These are phyloP conservation scores for Troides aeacus DNA, from an alignment of 2,888 invertebrate genomes.

Conservation along the genomic window DNA sequence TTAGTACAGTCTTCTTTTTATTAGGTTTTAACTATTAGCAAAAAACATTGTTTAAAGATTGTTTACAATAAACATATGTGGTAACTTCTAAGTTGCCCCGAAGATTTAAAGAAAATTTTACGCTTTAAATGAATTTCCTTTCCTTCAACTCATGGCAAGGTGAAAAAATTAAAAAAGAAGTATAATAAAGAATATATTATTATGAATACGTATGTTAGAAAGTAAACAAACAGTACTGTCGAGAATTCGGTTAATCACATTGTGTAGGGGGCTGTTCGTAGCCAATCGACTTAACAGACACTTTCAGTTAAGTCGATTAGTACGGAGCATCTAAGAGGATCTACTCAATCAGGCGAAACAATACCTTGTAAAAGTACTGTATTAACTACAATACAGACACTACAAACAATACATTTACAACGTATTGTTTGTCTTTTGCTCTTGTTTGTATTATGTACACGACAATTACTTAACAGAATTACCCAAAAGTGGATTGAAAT, in stretches of 20 bases:
- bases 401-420: too few species aligned
- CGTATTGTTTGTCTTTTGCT: slow-evolving; percentile 1
- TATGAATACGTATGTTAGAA: neutral
- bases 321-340: slow-evolving; percentile 20
- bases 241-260: slow-evolving; percentile 24
- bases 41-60: too few species aligned
- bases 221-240: slow-evolving; percentile 12
- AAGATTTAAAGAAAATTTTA: too few species aligned
- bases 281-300: slow-evolving; percentile 25
- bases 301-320: slow-evolving; percentile 28
- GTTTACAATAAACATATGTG: too few species aligned
- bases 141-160: too few species aligned
- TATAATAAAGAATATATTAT: neutral
- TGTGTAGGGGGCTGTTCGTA: slow-evolving; percentile 16
- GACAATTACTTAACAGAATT: neutral
- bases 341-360: slow-evolving; percentile 25
- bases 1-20: too few species aligned
- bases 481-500: neutral
- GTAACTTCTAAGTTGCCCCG: too few species aligned
- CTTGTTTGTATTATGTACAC: neutral
- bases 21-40: too few species aligned
- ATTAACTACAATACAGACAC: too few species aligned
- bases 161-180: too few species aligned
- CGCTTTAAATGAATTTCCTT: too few species aligned
- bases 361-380: slow-evolving; percentile 14